A percentile compares a stretch with the other conserved stretches of the same genome.
phyloP scores from a whole-genome alignment of 2,888 invertebrate genomes.

The Ochropleura leucogaster region DNA sequence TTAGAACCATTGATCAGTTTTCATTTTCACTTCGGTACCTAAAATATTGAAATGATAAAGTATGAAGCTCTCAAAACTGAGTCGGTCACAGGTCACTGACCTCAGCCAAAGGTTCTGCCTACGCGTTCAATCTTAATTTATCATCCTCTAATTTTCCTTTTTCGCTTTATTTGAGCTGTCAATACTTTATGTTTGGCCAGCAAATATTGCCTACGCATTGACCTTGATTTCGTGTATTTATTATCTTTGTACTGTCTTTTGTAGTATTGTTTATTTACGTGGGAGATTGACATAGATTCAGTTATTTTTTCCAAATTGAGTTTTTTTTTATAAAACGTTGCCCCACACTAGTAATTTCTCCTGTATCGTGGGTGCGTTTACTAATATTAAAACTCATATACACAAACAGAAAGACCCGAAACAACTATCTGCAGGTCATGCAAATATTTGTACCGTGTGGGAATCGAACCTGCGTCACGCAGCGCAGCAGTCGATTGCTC shows the following conservation, averaged over 20 bases:
- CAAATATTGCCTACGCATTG: conserved; percentile 27
- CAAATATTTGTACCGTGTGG: too few relatives aligned
- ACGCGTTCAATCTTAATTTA: conserved; percentile 33
- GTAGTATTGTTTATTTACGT: conserved; percentile 17
- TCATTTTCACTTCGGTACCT: not conserved
- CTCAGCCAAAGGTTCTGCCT: conserved; percentile 27
- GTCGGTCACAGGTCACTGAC: conserved; percentile 41
- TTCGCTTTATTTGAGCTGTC: conserved; percentile 44
- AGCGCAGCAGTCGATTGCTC: too few relatives aligned
- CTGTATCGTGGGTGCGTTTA: too few relatives aligned
- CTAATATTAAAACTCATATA: too few relatives aligned
- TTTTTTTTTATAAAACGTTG: too few relatives aligned
- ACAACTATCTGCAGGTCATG: too few relatives aligned
- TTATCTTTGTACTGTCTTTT: conserved; percentile 16
- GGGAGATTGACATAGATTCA: not conserved
- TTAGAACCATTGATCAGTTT: not conserved
- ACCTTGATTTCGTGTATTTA: conserved; percentile 28
- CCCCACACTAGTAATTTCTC: too few relatives aligned
- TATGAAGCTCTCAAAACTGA: conserved; percentile 1
- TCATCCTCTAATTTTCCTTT: conserved; percentile 33
- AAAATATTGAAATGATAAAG: conserved; percentile 35
- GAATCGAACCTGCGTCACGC: too few relatives aligned
- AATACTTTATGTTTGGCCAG: conserved; percentile 33
- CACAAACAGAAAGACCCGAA: too few relatives aligned
- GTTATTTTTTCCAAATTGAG: not conserved